Evolutionary conservation across 1,140 invertebrate genomes (phyloP).

Genomic region (Stenopsyche tienmushanensis): DNA sequence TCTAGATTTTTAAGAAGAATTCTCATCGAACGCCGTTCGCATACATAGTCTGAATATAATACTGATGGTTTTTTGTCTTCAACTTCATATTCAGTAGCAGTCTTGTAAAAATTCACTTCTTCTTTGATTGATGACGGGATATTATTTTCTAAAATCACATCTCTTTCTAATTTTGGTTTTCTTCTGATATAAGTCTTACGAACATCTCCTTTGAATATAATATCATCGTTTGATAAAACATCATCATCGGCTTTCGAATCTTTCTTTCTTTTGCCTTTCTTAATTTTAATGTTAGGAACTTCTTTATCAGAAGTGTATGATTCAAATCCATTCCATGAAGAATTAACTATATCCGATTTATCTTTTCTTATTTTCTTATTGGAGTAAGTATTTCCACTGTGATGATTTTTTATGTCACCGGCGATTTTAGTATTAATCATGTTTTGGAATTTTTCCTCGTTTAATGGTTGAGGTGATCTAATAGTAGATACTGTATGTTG

Average conservation of each 20-base stretch:
- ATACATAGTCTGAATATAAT: not conserved
- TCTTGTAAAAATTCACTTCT: too few species aligned
- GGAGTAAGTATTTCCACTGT: too few species aligned
- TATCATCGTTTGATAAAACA: not conserved
- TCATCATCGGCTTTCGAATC: not conserved
- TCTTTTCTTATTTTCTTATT: too few species aligned
- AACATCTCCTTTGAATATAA: slow-evolving; percentile 24
- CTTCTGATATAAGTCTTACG: slow-evolving; percentile 31
- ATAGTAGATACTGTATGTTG: too few species aligned
- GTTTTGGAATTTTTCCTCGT: too few species aligned
- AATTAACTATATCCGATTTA: too few species aligned
- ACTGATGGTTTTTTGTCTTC: not conserved
- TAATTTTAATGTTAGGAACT: not conserved
- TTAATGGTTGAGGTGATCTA: too few species aligned
- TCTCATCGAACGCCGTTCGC: not conserved
- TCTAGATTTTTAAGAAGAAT: not conserved
- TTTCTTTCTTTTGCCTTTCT: not conserved
- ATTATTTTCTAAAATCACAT: slow-evolving; percentile 24
- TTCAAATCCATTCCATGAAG: too few species aligned
- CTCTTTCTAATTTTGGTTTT: slow-evolving; percentile 27
- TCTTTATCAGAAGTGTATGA: not conserved
- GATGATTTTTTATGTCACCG: too few species aligned
- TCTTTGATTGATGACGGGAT: too few species aligned
- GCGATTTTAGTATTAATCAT: too few species aligned
- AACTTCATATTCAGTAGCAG: too few species aligned